Percentiles rank a stretch among this genome's conserved stretches.
Evolutionary conservation across 2,888 invertebrate genomes (phyloP).

Genomic region (Oscheius sp.): DNA sequence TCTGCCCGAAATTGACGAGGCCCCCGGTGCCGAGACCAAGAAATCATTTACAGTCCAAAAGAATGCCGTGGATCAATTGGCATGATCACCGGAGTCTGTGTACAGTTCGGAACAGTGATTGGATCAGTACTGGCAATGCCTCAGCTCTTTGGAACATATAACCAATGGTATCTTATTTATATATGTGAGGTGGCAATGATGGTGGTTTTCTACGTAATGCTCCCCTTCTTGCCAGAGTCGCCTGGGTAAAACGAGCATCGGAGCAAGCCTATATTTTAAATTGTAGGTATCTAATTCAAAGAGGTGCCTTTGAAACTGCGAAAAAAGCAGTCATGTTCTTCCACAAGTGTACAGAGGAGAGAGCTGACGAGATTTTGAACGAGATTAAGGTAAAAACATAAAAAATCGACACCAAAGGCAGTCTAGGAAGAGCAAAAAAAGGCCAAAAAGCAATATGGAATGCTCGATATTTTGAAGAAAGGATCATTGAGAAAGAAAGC

Average conservation of each 20-base stretch:
- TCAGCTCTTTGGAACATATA: conserved; percentile 58
- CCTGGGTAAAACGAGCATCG: conserved; percentile 45
- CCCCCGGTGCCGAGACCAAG: neutral
- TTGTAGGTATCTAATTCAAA: conserved; percentile 46
- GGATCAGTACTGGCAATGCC: conserved; percentile 68
- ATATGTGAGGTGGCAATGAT: conserved; percentile 57
- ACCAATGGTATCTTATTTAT: conserved; percentile 65
- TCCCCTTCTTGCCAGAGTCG: conserved; percentile 59
- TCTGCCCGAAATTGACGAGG: neutral
- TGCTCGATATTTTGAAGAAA: conserved; percentile 49
- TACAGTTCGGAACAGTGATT: conserved; percentile 62
- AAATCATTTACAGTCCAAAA: conserved; percentile 57
- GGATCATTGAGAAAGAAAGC: conserved; percentile 48
- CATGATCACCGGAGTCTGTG: conserved; percentile 66
- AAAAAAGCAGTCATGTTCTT: conserved; percentile 54
- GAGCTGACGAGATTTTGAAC: conserved; percentile 41
- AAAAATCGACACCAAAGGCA: neutral
- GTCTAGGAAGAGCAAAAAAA: conserved; percentile 47
- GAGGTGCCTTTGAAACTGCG: conserved; percentile 45
- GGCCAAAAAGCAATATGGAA: conserved; percentile 47
- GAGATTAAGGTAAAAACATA: conserved; percentile 39
- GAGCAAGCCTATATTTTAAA: neutral
- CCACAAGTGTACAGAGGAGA: conserved; percentile 46
- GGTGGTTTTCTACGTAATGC: conserved; percentile 42
- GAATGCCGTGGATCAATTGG: conserved; percentile 63